Percentiles rank a stretch among this genome's conserved stretches.
Conservation (phyloP, 2,797 vertebrate genomes). For the Poeciliopsis turneri region DNA sequence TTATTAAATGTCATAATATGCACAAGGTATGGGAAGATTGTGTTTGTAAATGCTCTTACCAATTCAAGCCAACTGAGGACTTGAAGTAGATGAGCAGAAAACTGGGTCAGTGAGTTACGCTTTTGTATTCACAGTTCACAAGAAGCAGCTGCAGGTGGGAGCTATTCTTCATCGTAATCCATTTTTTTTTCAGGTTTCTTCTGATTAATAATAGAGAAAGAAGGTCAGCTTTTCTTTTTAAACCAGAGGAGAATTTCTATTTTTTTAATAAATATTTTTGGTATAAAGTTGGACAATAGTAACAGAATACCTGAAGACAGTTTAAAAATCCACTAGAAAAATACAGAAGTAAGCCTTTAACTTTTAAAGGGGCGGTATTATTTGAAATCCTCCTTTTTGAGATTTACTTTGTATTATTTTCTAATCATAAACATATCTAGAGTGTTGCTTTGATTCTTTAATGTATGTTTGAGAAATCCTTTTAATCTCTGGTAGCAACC, state of each 20-base stretch:
- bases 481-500: too few species aligned
- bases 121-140: not conserved
- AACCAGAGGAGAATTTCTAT: not conserved
- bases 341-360: not conserved
- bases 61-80: not conserved
- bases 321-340: not conserved
- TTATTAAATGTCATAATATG: not conserved
- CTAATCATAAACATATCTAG: too few species aligned
- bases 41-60: not conserved
- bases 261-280: not conserved
- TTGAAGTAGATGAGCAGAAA: not conserved
- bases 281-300: not conserved
- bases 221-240: not conserved
- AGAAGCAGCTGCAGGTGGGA: not conserved
- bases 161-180: not conserved
- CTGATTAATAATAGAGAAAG: not conserved
- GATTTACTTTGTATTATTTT: too few species aligned
- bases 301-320: not conserved
- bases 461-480: too few species aligned
- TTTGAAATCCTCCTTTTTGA: too few species aligned
- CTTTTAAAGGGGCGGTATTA: not conserved
- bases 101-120: not conserved
- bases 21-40: not conserved
- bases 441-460: too few species aligned
- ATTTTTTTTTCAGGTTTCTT: not conserved